Conservation (phyloP, 2,113 vertebrate species). For the Prunella fulvescens region DNA sequence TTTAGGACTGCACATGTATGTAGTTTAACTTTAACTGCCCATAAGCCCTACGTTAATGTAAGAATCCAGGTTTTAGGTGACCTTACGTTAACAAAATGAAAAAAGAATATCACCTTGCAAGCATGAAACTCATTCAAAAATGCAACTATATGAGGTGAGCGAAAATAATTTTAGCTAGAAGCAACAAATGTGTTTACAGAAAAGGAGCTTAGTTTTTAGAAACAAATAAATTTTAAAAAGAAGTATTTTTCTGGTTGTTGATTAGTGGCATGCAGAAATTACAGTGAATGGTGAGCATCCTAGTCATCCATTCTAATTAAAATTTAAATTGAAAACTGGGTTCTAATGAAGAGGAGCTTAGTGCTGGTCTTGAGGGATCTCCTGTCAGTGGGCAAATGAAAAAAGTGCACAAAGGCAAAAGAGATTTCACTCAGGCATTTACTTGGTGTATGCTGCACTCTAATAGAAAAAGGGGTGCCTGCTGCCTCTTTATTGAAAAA, state of each 20-base stretch:
- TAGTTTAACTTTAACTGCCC: not conserved
- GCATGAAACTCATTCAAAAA: not conserved
- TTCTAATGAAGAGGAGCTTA: conserved; percentile 81
- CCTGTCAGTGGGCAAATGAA: conserved; percentile 53
- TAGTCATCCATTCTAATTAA: conserved; percentile 79
- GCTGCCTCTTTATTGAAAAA: not conserved
- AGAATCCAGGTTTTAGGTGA: not conserved
- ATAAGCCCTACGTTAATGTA: not conserved
- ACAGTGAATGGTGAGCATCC: conserved; percentile 56
- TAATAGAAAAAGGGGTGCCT: not conserved
- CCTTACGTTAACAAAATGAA: not conserved
- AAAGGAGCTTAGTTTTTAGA: conserved; percentile 31
- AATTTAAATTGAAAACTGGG: conserved; percentile 77
- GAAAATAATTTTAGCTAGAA: conserved; percentile 33
- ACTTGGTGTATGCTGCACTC: not conserved
- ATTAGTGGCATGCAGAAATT: conserved; percentile 54
- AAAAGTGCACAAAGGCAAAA: conserved; percentile 50
- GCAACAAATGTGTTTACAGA: conserved; percentile 10
- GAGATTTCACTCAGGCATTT: conserved; percentile 47
- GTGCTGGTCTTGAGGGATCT: conserved; percentile 69
- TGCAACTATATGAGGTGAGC: not conserved
- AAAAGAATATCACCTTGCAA: not conserved
- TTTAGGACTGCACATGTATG: not conserved
- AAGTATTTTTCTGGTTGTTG: conserved; percentile 25
- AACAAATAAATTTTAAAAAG: not conserved